Evolutionary conservation across 2,797 vertebrate genomes (phyloP).

Genomic region (Pempheris klunzingeri): DNA sequence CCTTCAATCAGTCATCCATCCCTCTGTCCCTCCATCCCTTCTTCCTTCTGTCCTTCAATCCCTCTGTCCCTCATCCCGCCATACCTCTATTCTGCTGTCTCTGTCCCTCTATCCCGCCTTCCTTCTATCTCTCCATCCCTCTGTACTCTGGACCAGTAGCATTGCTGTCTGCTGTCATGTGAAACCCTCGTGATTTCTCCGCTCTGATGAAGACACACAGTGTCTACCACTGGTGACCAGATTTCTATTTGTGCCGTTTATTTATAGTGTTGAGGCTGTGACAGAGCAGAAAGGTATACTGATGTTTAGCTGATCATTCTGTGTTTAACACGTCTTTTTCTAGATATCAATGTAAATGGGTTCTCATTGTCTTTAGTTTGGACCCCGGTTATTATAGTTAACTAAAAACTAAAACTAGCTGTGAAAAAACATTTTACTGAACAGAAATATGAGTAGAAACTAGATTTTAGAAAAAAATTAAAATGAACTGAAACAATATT

Average conservation of each 20-base stretch:
- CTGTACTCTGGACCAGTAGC: not conserved
- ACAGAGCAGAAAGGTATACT: not conserved
- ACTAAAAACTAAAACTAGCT: too few relatives aligned
- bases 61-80: too few relatives aligned
- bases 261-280: not conserved
- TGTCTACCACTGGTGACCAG: not conserved
- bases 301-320: too few relatives aligned
- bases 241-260: not conserved
- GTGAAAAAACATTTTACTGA: too few relatives aligned
- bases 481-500: too few relatives aligned
- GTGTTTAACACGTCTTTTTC: not conserved
- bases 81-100: too few relatives aligned
- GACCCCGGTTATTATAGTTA: too few relatives aligned
- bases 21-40: too few relatives aligned
- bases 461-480: too few relatives aligned
- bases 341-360: not conserved
- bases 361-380: not conserved
- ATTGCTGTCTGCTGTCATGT: constrained; percentile 31
- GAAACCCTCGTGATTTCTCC: constrained; percentile 47
- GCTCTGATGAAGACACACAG: constrained; percentile 27
- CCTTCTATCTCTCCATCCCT: not conserved
- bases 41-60: too few relatives aligned
- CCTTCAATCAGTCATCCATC: not conserved
- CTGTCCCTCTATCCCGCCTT: not conserved
- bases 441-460: too few relatives aligned